These are phyloP conservation scores for Acromyrmex charruanus DNA, from an alignment of 1,140 invertebrate genomes.

Conservation along the genomic window DNA sequence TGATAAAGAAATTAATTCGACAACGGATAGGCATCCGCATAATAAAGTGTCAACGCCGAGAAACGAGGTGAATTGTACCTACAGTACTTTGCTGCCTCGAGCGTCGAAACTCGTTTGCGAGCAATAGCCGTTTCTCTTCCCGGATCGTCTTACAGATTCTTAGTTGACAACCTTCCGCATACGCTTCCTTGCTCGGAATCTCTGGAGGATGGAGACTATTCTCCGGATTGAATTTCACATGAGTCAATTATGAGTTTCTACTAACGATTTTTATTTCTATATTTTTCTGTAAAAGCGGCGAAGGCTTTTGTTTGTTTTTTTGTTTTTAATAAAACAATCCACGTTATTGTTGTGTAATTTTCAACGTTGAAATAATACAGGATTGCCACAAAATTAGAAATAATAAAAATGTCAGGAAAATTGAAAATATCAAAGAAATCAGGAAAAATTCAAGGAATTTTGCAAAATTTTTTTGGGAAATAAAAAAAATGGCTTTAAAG, in stretches of 20 bases:
- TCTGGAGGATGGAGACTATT: conserved; percentile 59
- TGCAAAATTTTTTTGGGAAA: too few species aligned
- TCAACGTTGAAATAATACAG: background rate
- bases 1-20: conserved; percentile 6
- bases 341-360: background rate
- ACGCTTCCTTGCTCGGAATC: conserved; percentile 27
- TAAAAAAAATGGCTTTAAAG: too few species aligned
- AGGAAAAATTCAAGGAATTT: too few species aligned
- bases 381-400: too few species aligned
- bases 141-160: conserved; percentile 74
- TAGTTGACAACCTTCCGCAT: conserved; percentile 52
- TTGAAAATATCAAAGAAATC: too few species aligned
- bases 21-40: background rate
- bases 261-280: background rate
- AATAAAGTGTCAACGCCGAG: conserved; percentile 6
- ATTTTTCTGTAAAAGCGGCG: background rate
- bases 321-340: background rate
- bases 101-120: conserved; percentile 74
- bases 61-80: background rate
- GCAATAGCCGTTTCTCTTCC: conserved; percentile 53
- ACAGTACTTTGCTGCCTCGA: conserved; percentile 16
- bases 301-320: too few species aligned
- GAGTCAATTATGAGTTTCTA: conserved; percentile 72
- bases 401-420: too few species aligned
- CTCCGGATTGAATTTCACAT: conserved; percentile 74